Conservation (phyloP, 2,113 vertebrate species). For the Sminthopsis crassicaudata region DNA sequence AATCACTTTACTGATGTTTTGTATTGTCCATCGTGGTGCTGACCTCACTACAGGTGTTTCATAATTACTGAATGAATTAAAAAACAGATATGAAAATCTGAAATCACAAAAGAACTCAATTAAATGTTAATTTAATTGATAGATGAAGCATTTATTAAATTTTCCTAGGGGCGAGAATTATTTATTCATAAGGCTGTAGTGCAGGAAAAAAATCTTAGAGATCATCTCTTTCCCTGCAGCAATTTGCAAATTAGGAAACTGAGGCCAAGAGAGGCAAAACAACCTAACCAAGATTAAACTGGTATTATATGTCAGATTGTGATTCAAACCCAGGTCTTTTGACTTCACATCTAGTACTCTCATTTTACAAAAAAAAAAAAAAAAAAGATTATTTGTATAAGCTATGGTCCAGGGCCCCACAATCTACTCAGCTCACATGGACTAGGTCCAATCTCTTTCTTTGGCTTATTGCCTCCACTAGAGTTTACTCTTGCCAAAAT, state of each 20-base stretch:
- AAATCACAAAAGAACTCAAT: constrained; percentile 28
- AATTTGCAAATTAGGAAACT: neutral
- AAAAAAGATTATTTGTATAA: neutral
- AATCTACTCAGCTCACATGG: neutral
- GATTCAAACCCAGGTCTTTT: neutral
- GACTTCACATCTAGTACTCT: neutral
- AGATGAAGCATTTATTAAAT: neutral
- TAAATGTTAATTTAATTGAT: neutral
- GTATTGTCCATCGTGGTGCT: neutral
- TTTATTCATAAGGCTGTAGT: neutral
- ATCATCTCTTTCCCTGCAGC: neutral
- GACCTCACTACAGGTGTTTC: neutral
- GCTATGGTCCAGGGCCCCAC: neutral
- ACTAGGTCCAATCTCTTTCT: neutral
- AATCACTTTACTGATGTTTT: neutral
- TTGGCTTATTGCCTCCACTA: neutral
- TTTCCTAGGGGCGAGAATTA: neutral
- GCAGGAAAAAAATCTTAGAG: neutral
- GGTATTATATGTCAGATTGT: neutral
- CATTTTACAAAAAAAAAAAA: neutral
- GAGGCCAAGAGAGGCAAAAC: neutral
- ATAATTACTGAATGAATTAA: constrained; percentile 21
- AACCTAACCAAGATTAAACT: neutral
- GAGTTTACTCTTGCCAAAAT: neutral
- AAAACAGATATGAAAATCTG: constrained; percentile 12